phyloP scores from a whole-genome alignment of 2,888 invertebrate genomes.

The Harmothoe impar region DNA sequence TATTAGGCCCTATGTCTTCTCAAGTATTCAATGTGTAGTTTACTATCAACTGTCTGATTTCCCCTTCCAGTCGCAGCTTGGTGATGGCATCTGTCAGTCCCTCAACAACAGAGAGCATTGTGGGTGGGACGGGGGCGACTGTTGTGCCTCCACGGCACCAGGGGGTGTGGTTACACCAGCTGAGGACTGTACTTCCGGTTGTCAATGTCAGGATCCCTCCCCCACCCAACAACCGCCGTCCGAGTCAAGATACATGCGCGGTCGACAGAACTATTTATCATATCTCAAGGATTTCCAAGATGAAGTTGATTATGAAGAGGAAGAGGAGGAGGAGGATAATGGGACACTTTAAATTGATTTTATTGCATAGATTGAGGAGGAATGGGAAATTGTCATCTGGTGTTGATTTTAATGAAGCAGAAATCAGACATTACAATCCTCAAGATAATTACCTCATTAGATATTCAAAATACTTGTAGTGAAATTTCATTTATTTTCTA shows the following conservation, averaged over 20 bases:
- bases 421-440: too few species aligned
- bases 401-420: too few species aligned
- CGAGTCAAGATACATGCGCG: neutral
- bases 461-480: too few species aligned
- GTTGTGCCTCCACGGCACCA: constrained; percentile 76
- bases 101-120: constrained; percentile 77
- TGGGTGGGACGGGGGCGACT: constrained; percentile 80
- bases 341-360: neutral
- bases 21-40: too few species aligned
- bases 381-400: too few species aligned
- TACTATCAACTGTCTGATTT: too few species aligned
- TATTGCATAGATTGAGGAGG: too few species aligned
- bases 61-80: constrained; percentile 64
- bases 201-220: constrained; percentile 76
- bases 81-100: constrained; percentile 77
- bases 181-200: constrained; percentile 72
- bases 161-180: constrained; percentile 72
- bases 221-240: constrained; percentile 71
- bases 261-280: neutral
- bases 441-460: too few species aligned
- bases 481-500: too few species aligned
- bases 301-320: neutral
- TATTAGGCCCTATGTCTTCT: too few species aligned
- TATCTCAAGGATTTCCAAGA: neutral
- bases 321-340: neutral